Evolutionary conservation across 1,140 invertebrate genomes (phyloP), one percentile per base, ranked within the genome.

Genomic region (Penaeus chinensis): DNA sequence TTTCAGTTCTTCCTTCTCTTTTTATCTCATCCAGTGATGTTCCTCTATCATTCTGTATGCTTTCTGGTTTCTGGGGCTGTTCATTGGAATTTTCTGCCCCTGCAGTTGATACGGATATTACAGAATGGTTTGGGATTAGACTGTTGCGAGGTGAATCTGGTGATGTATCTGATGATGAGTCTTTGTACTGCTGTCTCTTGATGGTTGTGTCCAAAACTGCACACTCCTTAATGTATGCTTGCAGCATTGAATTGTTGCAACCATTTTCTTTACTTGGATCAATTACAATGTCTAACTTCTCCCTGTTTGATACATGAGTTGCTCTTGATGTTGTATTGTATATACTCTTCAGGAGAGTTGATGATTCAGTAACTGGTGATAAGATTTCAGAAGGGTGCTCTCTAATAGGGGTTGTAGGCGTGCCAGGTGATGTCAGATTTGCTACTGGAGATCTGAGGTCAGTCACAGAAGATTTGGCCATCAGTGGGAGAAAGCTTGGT

Each of bases 211-310:
- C 95, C 91, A 95, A 93, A 24, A 96, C 92, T n/a, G 95, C 95
- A 91, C 95, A 93, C 91, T 96, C 95, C 8, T 95, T 96, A 77
- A 96, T 93, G 92, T 96, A 96, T 0, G 95, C 95, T 89, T 96
- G 95, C 24, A 96, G 91, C 93, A 96, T 95, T 3, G 85, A 84
- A 63, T 89, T 83, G 61, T 85, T 89, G 24, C 87, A 76, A 65
- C 82, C 82, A 84, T 84, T 83, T 63, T 87, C 82, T 18, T 71
- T 82, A 37, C 81, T 84, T 82, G 90, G 81, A 77, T 89, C 86
- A 76, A 83, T 69, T 22, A 85, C 77, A 76, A 87, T 76, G 54
- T 42, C 32, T 27, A 60, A 54, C 24, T 77, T 89, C 80, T 83
- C 74, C 60, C 42, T 20, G 16, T 47, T 47, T 32, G 90, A 85